phyloP scores from a whole-genome alignment of 2,797 vertebrate species.

The Dallia pectoralis region DNA sequence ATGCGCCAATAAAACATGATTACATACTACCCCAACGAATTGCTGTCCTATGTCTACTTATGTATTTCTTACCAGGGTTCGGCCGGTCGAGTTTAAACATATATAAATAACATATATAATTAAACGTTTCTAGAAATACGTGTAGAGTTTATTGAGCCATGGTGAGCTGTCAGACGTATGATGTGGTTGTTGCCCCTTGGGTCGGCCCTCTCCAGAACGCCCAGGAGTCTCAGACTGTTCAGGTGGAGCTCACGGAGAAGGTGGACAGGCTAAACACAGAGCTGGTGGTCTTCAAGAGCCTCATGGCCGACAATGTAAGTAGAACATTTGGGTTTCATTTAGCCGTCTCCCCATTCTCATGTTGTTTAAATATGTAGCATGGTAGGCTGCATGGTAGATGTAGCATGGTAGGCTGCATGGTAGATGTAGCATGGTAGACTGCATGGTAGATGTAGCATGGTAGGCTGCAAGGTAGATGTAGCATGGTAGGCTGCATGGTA shows the following conservation, averaged over 20 bases:
- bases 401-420: not conserved
- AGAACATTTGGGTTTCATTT: slow-evolving; percentile 2
- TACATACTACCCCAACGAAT: no score
- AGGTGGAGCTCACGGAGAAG: slow-evolving; percentile 89
- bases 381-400: not conserved
- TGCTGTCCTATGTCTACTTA: no score
- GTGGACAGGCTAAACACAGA: slow-evolving; percentile 93
- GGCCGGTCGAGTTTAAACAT: no score
- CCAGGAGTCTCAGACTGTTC: slow-evolving; percentile 83
- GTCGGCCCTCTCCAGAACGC: slow-evolving; percentile 74
- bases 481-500: not conserved
- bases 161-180: not conserved
- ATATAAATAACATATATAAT: no score
- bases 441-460: not conserved
- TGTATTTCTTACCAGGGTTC: no score
- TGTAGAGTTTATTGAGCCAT: no score
- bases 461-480: not conserved
- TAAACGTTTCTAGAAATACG: no score
- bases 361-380: not conserved
- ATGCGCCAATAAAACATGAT: no score
- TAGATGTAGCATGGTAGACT: not conserved
- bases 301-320: slow-evolving; percentile 95
- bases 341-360: not conserved
- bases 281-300: slow-evolving; percentile 95
- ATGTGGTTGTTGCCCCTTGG: not conserved